These are phyloP conservation scores for Pocillopora grandis DNA, from an alignment of 92 coral and sea anemone genomes.

Conservation along the genomic window DNA sequence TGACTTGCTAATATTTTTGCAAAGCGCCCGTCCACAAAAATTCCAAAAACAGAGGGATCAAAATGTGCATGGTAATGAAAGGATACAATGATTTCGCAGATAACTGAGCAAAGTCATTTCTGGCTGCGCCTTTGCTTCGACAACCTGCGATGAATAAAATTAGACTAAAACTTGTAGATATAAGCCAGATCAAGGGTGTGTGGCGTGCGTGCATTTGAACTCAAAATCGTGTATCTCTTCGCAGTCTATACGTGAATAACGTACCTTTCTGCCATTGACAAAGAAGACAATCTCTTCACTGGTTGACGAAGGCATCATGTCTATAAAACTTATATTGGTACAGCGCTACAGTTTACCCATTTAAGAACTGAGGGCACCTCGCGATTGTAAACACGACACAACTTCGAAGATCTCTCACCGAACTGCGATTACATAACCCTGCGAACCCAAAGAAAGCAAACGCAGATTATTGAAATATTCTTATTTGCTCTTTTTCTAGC, in stretches of 20 bases:
- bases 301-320: conserved; percentile 28
- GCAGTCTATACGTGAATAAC: not conserved
- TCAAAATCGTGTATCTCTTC: no score
- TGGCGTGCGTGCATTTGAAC: not conserved
- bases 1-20: no score
- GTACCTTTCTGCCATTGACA: conserved; percentile 69
- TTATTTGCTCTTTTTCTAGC: not conserved
- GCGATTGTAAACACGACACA: not conserved
- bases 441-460: not conserved
- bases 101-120: conserved; percentile 77
- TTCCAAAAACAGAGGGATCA: not conserved
- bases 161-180: not conserved
- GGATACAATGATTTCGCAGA: conserved; percentile 78
- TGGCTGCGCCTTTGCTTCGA: conserved; percentile 69
- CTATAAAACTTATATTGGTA: not conserved
- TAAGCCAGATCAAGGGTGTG: no score
- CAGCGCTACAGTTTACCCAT: not conserved
- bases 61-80: not conserved
- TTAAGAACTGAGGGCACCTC: not conserved
- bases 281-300: conserved; percentile 53
- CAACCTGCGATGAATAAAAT: conserved; percentile 41
- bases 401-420: not conserved
- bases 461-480: not conserved
- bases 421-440: not conserved
- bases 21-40: no score